Conservation (phyloP, 2,113 vertebrate genomes). For the Pterocles burchelli region DNA sequence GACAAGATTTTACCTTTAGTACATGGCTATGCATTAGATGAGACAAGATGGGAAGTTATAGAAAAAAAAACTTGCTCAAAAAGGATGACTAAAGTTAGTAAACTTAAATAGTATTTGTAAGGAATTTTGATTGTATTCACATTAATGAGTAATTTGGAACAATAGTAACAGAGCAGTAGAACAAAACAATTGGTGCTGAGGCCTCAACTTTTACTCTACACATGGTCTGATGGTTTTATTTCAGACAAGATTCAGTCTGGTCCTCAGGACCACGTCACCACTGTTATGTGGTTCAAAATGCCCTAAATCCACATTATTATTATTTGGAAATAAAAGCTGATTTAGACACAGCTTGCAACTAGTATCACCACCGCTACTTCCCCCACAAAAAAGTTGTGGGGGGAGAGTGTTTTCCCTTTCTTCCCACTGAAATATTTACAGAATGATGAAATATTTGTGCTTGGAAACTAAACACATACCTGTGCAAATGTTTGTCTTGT, state of each 20-base stretch:
- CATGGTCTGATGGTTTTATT: not conserved
- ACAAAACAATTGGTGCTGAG: not conserved
- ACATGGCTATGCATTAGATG: not conserved
- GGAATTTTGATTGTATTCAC: not conserved
- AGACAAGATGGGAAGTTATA: not conserved
- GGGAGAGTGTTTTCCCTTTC: not conserved
- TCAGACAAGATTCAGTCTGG: not conserved
- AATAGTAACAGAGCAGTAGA: not conserved
- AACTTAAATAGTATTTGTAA: not conserved
- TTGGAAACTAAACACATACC: not conserved
- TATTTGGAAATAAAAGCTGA: not conserved
- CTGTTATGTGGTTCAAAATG: not conserved
- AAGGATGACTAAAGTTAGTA: not conserved
- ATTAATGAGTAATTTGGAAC: not conserved
- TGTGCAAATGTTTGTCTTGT: not conserved
- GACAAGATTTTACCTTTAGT: not conserved
- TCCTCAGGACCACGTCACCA: not conserved
- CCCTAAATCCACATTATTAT: not conserved
- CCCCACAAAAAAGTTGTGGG: rapidly evolving
- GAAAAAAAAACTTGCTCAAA: not conserved
- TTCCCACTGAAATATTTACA: not conserved
- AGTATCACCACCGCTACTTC: not conserved
- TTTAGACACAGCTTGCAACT: not conserved
- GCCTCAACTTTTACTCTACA: not conserved
- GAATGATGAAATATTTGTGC: not conserved